Evolutionary conservation across 1,140 invertebrate species (phyloP), one percentile per base, ranked within the genome.

Genomic region (Zaprionus nigranus): DNA sequence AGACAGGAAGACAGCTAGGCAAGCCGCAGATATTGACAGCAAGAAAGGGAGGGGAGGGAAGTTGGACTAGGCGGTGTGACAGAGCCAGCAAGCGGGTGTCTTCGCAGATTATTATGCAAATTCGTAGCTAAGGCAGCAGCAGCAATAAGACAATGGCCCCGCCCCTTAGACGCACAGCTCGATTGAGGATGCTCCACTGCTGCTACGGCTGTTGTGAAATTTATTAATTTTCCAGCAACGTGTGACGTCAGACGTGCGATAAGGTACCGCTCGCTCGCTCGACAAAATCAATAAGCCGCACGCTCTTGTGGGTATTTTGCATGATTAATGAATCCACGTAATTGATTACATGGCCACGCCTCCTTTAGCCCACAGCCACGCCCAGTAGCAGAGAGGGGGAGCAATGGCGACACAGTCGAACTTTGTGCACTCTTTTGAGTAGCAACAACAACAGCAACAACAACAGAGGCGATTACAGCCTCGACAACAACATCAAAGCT

Each of bases 321-420:
- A 88, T 87, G 84, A 87, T 87, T 87, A 87, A 87, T 87, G 84
- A 88, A 87, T 69, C 81, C 81, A 88, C 71, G 78, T 87, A 87
- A 87, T 88, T 87, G 84, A 87, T 88, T 87, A 84, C 71, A 88
- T 51, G 75, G 70, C 81, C 74, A 88, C 84, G 74, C 84, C 84
- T 74, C 40, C 40, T 17, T 40, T 40, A 40, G 38, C 7, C 40
- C n/a, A 11, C 6, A 46, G n/a, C n/a, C 40, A 46, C 40, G 40
- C 40, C 40, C n/a, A 43, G n/a, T 43, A 9, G n/a, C 2, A n/a
- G 40, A 22, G 30, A 5, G 30, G 24, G 43, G 40, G 24, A 70
- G 46, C 54, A 38, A 30, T 46, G 6, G 36, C 40, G 15, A 15
- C 7, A 24, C 57, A n/a, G 15, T 20, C 30, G 30, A 53, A 53